Evolutionary conservation across 2,888 invertebrate genomes (phyloP), one percentile per base, ranked within the genome.

Genomic region (Yponomeuta malinellus): DNA sequence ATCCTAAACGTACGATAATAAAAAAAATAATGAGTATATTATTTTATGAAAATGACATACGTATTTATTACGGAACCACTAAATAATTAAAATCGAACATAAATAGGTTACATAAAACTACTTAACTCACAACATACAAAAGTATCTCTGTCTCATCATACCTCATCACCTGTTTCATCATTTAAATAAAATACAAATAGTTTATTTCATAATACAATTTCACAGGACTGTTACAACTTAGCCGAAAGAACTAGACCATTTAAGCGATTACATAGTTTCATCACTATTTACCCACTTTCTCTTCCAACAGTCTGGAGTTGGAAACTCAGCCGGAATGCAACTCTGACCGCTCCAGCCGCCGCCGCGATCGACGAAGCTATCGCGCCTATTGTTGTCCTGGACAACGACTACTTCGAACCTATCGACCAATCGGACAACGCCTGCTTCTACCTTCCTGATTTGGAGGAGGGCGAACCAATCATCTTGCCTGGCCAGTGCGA

Each of bases 231-330:
- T 37, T 48, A 43, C 1, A 31, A 48, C 65, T 65, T 64, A 67
- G 6, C 43, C 8, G 43, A 43, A 43, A 43, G 43, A 29, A 69
- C 68, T 15, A 59, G 0, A 63, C 70, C 68, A 63, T 63, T 15
- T 59, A 59, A 59, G 12, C 15, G 6, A 59, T 9, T 3, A 59
- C 52, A 43, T 8, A 43, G 12, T 2, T 15, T 15, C 15, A 8
- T 4, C 15, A 59, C 2, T 9, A 59, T 59, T 59, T 15, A 0
- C 1, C 15, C 1, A 15, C 15, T 59, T 9, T 12, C 37, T 29
- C 31, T 75, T 78, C 72, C 52, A 59, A 59, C 74, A 92, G 91
- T 91, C 10, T 88, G 82, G 79, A 88, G 87, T 72, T 91, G 89
- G 90, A 89, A 90, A 71, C 81, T 92, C 0, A 88, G 91, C 72